Percentiles rank a stretch among this genome's conserved stretches.
These are phyloP conservation scores for Prosopocoilus inquinatus DNA, from an alignment of 2,888 invertebrate species.

Conservation along the genomic window DNA sequence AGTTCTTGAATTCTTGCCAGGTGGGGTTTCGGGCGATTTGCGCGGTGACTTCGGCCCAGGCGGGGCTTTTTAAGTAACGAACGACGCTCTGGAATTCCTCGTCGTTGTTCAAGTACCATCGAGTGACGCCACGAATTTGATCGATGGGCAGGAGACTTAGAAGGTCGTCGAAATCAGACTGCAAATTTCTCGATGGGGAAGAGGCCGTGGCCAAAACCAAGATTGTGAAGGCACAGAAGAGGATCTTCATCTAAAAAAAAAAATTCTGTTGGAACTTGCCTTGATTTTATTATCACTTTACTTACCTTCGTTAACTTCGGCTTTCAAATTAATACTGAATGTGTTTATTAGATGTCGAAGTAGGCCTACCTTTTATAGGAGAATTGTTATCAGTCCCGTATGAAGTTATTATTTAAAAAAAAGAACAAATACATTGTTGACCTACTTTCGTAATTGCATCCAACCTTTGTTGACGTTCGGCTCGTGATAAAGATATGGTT, in stretches of 20 bases:
- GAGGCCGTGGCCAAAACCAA: constrained; percentile 5
- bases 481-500: too few relatives aligned
- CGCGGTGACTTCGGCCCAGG: constrained; percentile 28
- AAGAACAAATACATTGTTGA: too few relatives aligned
- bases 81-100: constrained; percentile 29
- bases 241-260: constrained; percentile 18
- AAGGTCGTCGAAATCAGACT: constrained; percentile 27
- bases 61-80: constrained; percentile 29
- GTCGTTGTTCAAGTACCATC: constrained; percentile 29
- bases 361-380: too few relatives aligned
- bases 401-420: too few relatives aligned
- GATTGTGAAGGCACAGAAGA: constrained; percentile 5
- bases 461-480: too few relatives aligned
- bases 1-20: constrained; percentile 25
- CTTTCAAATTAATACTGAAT: too few relatives aligned
- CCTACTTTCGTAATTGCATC: too few relatives aligned
- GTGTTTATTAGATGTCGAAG: too few relatives aligned
- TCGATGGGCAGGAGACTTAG: constrained; percentile 28
- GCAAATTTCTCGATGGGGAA: constrained; percentile 5
- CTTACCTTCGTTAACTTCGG: not conserved
- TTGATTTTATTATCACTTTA: too few relatives aligned
- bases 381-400: not conserved
- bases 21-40: constrained; percentile 18
- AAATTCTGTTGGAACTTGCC: too few relatives aligned
- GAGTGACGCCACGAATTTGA: constrained; percentile 26